Conservation (phyloP, 2,888 invertebrate genomes). For the Ryuthela nishihirai region DNA sequence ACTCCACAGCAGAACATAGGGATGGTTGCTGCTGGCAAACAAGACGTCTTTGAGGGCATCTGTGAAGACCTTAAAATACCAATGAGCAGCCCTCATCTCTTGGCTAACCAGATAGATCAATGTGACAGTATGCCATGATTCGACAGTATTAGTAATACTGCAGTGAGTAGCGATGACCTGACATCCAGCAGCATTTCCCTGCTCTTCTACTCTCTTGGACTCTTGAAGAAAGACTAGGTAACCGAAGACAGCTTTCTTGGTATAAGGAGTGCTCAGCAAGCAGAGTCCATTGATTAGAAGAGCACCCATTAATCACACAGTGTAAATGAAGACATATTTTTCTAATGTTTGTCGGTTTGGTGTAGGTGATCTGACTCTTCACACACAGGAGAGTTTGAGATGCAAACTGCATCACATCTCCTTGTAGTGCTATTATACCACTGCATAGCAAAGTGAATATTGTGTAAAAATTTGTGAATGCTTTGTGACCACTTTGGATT, state of each 20-base stretch:
- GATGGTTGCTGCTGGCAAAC: too few relatives aligned
- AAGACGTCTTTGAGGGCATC: too few relatives aligned
- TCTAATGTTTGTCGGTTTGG: constrained; percentile 39
- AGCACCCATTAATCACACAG: constrained; percentile 8
- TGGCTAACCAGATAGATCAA: too few relatives aligned
- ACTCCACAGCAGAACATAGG: too few relatives aligned
- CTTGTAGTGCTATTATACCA: constrained; percentile 7
- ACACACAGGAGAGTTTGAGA: not conserved
- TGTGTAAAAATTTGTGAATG: not conserved
- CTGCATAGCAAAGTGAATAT: constrained; percentile 8
- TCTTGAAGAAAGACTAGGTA: too few relatives aligned
- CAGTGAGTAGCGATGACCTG: constrained; percentile 18
- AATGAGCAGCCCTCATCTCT: too few relatives aligned
- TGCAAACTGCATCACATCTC: not conserved
- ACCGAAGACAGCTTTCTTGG: too few relatives aligned
- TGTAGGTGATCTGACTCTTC: constrained; percentile 9
- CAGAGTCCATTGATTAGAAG: not conserved
- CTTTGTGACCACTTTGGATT: too few relatives aligned
- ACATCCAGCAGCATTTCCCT: not conserved
- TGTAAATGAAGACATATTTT: constrained; percentile 36
- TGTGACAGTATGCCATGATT: constrained; percentile 16
- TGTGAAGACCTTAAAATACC: too few relatives aligned
- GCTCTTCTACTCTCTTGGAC: too few relatives aligned
- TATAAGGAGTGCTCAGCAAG: too few relatives aligned
- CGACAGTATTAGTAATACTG: constrained; percentile 28